phyloP scores from a whole-genome alignment of 2,113 vertebrate genomes.

The Polypterus bichir region DNA sequence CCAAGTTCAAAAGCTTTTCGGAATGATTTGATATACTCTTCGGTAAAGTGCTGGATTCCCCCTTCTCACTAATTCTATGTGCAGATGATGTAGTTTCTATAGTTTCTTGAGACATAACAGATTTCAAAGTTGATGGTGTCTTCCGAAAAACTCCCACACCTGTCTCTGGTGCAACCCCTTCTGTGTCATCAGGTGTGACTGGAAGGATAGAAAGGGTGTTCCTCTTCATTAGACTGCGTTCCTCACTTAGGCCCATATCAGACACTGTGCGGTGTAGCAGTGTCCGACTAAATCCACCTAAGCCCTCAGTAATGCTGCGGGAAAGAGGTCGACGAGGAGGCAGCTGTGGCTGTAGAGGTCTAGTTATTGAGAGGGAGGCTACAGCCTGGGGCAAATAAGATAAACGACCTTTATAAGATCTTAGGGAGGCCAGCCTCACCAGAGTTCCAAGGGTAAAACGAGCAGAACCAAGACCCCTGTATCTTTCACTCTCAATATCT shows the following conservation, averaged over 20 bases:
- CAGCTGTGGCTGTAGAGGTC: slow-evolving; percentile 21
- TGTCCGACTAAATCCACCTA: slow-evolving; percentile 44
- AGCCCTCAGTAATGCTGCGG: slow-evolving; percentile 57
- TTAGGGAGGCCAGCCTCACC: slow-evolving; percentile 65
- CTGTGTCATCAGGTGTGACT: no score
- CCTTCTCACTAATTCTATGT: no score
- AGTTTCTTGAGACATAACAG: no score
- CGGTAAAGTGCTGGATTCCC: no score
- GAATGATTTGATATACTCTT: no score
- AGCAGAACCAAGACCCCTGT: slow-evolving; percentile 67
- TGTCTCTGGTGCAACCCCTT: no score
- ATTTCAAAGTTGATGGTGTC: no score
- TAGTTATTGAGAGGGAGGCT: slow-evolving; percentile 27
- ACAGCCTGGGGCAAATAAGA: slow-evolving; percentile 70
- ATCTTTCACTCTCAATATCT: slow-evolving; percentile 81
- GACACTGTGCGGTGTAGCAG: slow-evolving; percentile 75
- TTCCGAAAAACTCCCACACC: no score
- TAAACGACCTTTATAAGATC: slow-evolving; percentile 75
- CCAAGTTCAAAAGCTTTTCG: no score
- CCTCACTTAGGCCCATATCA: slow-evolving; percentile 68
- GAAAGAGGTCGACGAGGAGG: slow-evolving; percentile 46
- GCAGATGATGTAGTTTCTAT: no score
- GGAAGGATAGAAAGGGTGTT: not conserved
- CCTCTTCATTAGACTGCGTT: slow-evolving; percentile 47
- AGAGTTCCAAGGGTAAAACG: slow-evolving; percentile 76